Percentiles rank a stretch among this genome's conserved stretches.
Evolutionary conservation across 2,113 vertebrate species (phyloP).

Genomic region (Euleptes europaea): DNA sequence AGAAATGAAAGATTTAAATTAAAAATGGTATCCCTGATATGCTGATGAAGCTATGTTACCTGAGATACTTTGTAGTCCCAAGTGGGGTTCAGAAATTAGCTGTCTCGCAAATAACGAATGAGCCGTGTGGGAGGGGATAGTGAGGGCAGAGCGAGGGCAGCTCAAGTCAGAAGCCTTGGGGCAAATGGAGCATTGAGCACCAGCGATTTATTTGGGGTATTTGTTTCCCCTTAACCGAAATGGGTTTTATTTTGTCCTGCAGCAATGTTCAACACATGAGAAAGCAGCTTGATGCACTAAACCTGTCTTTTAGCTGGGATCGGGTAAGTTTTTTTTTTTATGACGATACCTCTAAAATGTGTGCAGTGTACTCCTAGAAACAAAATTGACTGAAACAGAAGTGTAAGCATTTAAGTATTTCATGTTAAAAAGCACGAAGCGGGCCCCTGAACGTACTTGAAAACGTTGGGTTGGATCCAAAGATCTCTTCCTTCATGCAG

Average conservation of each 20-base stretch:
- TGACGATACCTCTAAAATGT: not conserved
- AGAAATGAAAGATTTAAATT: not conserved
- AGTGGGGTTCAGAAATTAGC: not conserved
- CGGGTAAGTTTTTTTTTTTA: slow-evolving; percentile 79
- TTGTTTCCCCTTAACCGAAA: not conserved
- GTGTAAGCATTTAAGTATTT: not conserved
- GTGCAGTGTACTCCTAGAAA: not conserved
- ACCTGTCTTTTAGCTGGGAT: slow-evolving; percentile 95
- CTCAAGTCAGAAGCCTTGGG: not conserved
- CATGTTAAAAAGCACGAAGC: not conserved
- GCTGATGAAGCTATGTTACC: not conserved
- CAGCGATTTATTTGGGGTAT: not conserved
- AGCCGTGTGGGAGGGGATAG: not conserved
- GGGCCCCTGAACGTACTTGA: no score
- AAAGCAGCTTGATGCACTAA: slow-evolving; percentile 87
- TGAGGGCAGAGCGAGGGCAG: not conserved
- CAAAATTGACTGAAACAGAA: not conserved
- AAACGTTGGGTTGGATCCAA: no score
- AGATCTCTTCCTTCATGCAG: no score
- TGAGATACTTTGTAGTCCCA: not conserved
- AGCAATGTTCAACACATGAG: slow-evolving; percentile 94
- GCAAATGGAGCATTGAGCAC: not conserved
- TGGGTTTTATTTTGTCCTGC: slow-evolving; percentile 46
- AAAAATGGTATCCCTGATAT: not conserved
- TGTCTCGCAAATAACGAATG: not conserved